Evolutionary conservation across 2,888 invertebrate species (phyloP).

Genomic region (Sepioteuthis lessoniana): DNA sequence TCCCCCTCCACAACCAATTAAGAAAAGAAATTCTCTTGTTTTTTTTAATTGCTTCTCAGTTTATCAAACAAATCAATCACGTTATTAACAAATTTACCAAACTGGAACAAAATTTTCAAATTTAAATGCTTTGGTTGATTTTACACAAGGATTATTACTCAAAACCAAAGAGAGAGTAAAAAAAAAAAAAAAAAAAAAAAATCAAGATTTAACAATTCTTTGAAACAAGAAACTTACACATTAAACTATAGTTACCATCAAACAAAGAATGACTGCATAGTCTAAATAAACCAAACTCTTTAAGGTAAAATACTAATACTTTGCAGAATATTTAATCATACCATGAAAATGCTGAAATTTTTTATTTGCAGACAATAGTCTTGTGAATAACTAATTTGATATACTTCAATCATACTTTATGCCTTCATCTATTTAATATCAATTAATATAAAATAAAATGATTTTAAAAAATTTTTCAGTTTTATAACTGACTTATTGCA

Average conservation of each 20-base stretch:
- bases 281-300: neutral
- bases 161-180: too few species aligned
- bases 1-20: neutral
- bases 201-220: neutral
- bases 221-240: neutral
- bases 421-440: neutral
- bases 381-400: too few species aligned
- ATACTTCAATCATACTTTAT: neutral
- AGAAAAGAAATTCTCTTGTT: neutral
- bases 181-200: too few species aligned
- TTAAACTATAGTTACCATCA: neutral
- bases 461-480: neutral
- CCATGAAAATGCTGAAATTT: neutral
- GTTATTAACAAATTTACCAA: too few species aligned
- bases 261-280: neutral
- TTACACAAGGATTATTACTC: neutral
- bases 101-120: too few species aligned
- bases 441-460: neutral
- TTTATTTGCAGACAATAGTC: too few species aligned
- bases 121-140: neutral
- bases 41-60: too few species aligned
- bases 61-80: neutral
- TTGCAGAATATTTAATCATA: neutral
- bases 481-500: neutral
- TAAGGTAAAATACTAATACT: neutral